Conservation (phyloP, 2,888 invertebrate species). For the Labia minor region DNA sequence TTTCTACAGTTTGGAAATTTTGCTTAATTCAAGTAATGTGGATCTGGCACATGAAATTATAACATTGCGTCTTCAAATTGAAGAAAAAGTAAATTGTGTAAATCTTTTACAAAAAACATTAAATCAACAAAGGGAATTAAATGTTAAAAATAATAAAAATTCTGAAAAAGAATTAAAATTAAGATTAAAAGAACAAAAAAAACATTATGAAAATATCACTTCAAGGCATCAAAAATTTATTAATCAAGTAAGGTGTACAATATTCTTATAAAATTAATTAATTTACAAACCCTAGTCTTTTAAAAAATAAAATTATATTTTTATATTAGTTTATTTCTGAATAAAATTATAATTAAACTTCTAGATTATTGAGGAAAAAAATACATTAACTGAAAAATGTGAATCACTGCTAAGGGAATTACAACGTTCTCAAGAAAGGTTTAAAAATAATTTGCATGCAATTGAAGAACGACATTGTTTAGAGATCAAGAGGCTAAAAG, state of each 20-base stretch:
- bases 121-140: conserved; percentile 44
- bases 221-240: conserved; percentile 73
- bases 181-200: conserved; percentile 47
- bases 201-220: conserved; percentile 61
- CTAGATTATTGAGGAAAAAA: conserved; percentile 66
- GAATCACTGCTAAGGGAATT: conserved; percentile 55
- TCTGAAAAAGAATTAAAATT: conserved; percentile 37
- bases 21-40: conserved; percentile 45
- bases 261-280: too few relatives aligned
- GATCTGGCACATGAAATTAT: conserved; percentile 52
- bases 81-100: conserved; percentile 49
- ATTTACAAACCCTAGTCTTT: too few relatives aligned
- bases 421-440: conserved; percentile 53
- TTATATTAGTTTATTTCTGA: conserved; percentile 15
- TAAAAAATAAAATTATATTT: conserved; percentile 20
- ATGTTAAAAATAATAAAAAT: conserved; percentile 27
- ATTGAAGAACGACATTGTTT: conserved; percentile 63
- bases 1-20: conserved; percentile 46
- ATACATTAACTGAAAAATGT: conserved; percentile 60
- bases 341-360: conserved; percentile 19
- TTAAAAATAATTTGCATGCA: conserved; percentile 53
- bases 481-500: conserved; percentile 62
- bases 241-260: conserved; percentile 48
- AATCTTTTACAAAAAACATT: conserved; percentile 49
- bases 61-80: conserved; percentile 45